Conservation (phyloP, 2,113 vertebrate genomes). For the Gymnocephalus cernua region DNA sequence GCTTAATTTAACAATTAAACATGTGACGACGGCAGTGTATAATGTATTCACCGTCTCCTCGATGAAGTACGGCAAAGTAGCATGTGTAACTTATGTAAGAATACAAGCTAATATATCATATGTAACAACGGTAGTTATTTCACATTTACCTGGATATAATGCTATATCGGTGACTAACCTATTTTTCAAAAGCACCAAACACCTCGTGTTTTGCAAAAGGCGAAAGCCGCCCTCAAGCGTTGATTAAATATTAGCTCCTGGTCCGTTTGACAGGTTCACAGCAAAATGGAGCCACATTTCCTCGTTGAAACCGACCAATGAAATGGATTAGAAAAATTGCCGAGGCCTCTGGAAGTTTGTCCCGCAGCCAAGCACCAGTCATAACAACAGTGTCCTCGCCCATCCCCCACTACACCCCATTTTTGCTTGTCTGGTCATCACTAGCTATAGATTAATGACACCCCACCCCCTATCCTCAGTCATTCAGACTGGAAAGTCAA, state of each 20-base stretch:
- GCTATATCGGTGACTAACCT: constrained; percentile 52
- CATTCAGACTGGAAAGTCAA: constrained; percentile 94
- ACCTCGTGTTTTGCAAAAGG: neutral
- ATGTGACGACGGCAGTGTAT: neutral
- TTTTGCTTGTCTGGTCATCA: constrained; percentile 88
- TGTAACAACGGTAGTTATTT: neutral
- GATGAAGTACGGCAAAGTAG: neutral
- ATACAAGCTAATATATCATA: neutral
- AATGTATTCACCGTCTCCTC: neutral
- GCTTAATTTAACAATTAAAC: constrained; percentile 45
- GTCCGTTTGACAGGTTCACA: constrained; percentile 16
- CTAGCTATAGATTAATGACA: constrained; percentile 86
- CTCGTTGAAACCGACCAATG: constrained; percentile 22
- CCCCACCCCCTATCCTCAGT: constrained; percentile 90
- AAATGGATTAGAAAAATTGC: neutral
- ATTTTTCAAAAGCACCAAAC: constrained; percentile 40
- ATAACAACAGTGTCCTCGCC: constrained; percentile 79
- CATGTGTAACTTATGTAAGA: neutral
- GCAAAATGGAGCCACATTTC: constrained; percentile 23
- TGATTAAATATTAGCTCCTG: constrained; percentile 12
- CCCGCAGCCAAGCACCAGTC: constrained; percentile 76
- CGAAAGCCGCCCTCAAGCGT: neutral
- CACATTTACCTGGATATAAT: neutral
- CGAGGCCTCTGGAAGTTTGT: constrained; percentile 65
- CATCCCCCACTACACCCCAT: constrained; percentile 85